Evolutionary conservation across 1,140 invertebrate species (phyloP).

Genomic region (Conopomorpha cramerella): DNA sequence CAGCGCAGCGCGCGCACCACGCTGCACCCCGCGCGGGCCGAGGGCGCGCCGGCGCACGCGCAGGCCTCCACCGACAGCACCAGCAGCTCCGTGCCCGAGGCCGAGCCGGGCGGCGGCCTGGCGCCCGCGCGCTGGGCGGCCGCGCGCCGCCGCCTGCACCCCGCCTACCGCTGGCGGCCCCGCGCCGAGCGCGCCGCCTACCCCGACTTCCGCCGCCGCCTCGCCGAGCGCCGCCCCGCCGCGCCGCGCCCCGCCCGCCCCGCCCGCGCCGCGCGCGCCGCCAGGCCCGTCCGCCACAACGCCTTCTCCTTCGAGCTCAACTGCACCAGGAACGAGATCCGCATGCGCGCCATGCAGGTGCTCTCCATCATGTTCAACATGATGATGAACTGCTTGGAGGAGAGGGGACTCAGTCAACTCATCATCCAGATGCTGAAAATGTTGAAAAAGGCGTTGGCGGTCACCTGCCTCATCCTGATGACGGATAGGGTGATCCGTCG

Average conservation of each 20-base stretch:
- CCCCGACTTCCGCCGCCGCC: not conserved
- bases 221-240: too few relatives aligned
- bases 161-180: too few relatives aligned
- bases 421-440: constrained; percentile 51
- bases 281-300: constrained; percentile 27
- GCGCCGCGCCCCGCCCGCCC: too few relatives aligned
- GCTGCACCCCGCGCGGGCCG: constrained; percentile 29
- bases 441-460: constrained; percentile 46
- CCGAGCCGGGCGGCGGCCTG: too few relatives aligned
- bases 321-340: constrained; percentile 44
- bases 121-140: too few relatives aligned
- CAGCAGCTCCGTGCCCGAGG: not conserved
- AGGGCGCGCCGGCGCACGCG: too few relatives aligned
- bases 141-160: not conserved
- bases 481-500: constrained; percentile 23
- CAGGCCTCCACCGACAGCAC: not conserved
- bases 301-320: constrained; percentile 39
- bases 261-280: constrained; percentile 4
- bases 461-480: constrained; percentile 53
- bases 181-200: too few relatives aligned
- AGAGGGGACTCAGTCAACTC: constrained; percentile 39
- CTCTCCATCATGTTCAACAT: constrained; percentile 54
- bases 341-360: constrained; percentile 52
- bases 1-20: constrained; percentile 17
- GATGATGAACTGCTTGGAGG: constrained; percentile 57